Conservation (phyloP, 2,113 vertebrate species). For the Jaculus jaculus region DNA sequence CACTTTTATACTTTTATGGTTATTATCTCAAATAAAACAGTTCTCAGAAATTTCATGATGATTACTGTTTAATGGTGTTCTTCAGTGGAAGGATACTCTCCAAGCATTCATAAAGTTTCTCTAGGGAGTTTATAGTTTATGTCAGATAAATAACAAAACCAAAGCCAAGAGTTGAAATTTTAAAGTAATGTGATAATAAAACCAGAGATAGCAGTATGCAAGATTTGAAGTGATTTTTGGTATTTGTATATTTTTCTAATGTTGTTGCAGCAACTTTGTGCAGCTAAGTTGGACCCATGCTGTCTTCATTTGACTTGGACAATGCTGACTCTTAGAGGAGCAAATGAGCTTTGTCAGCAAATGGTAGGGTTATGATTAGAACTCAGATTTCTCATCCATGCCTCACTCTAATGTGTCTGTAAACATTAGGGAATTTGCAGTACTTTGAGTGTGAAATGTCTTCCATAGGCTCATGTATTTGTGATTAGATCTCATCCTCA, state of each 20-base stretch:
- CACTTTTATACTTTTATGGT: slow-evolving; percentile 53
- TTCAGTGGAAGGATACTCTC: slow-evolving; percentile 35
- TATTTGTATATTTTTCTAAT: neutral
- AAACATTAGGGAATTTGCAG: neutral
- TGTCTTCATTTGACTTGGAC: slow-evolving; percentile 13
- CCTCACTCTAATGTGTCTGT: neutral
- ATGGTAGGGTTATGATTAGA: neutral
- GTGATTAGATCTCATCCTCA: no score
- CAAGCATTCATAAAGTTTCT: slow-evolving; percentile 54
- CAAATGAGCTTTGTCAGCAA: neutral
- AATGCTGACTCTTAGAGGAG: neutral
- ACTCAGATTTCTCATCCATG: neutral
- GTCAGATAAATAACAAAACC: slow-evolving; percentile 50
- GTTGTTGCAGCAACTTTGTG: neutral
- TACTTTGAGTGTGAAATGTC: no score
- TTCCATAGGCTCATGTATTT: no score
- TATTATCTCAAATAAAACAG: slow-evolving; percentile 58
- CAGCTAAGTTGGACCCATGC: neutral
- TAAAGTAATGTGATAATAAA: slow-evolving; percentile 52
- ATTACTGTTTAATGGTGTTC: slow-evolving; percentile 64
- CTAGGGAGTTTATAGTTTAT: slow-evolving; percentile 57
- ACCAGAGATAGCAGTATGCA: neutral
- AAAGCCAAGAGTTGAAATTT: slow-evolving; percentile 46
- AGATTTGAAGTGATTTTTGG: neutral
- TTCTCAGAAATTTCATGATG: slow-evolving; percentile 67